phyloP scores from a whole-genome alignment of 2,888 invertebrate genomes.

The Macaria notata region DNA sequence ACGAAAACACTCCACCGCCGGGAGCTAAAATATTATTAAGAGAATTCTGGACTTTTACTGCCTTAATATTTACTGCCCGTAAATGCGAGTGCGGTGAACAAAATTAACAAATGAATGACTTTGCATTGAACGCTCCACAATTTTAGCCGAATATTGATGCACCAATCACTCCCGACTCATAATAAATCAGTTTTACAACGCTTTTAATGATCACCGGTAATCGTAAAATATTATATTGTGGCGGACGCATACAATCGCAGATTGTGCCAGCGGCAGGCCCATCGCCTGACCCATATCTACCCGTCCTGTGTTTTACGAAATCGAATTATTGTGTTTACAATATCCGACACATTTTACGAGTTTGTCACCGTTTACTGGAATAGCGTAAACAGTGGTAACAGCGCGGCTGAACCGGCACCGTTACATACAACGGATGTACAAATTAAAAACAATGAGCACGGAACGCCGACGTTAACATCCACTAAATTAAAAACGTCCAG shows the following conservation, averaged over 20 bases:
- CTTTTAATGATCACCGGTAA: constrained; percentile 71
- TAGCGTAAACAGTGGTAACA: constrained; percentile 24
- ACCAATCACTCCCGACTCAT: constrained; percentile 56
- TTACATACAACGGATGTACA: constrained; percentile 10
- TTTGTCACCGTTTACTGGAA: constrained; percentile 40
- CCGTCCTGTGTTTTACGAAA: constrained; percentile 36
- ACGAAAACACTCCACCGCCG: constrained; percentile 35
- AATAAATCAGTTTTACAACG: constrained; percentile 76
- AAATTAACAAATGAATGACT: constrained; percentile 76
- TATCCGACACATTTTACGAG: constrained; percentile 42
- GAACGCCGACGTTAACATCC: constrained; percentile 2
- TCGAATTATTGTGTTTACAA: constrained; percentile 46
- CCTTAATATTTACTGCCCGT: constrained; percentile 66
- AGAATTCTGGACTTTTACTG: constrained; percentile 60
- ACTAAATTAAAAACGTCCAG: constrained; percentile 12
- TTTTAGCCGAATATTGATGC: constrained; percentile 63
- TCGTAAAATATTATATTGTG: constrained; percentile 49
- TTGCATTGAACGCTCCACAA: constrained; percentile 67
- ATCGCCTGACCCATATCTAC: constrained; percentile 26
- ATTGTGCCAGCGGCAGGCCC: constrained; percentile 21
- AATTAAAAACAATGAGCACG: constrained; percentile 21
- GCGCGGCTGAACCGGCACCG: constrained; percentile 3
- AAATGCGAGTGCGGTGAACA: constrained; percentile 66
- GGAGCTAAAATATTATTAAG: constrained; percentile 60
- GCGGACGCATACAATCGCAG: constrained; percentile 23